These are phyloP conservation scores for Xestia xanthographa DNA, from an alignment of 2,888 invertebrate species.

Conservation along the genomic window DNA sequence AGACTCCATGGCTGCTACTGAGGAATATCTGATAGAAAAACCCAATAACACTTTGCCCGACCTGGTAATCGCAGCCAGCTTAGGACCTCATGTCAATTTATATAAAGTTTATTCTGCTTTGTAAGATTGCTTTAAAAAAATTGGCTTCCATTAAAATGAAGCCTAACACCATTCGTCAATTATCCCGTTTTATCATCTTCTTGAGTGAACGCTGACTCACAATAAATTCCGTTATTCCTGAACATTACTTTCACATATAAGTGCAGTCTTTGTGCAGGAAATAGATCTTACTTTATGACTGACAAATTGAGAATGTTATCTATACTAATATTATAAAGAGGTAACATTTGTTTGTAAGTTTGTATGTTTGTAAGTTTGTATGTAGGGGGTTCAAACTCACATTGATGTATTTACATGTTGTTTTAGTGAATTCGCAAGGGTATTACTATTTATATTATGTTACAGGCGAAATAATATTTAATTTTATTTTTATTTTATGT, in stretches of 20 bases:
- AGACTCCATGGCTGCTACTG: background rate
- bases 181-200: slow-evolving; percentile 21
- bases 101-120: background rate
- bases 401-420: no score
- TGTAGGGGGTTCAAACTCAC: no score
- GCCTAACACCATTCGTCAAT: slow-evolving; percentile 10
- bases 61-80: no score
- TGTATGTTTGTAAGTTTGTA: no score
- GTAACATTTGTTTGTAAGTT: no score
- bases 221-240: slow-evolving; percentile 45
- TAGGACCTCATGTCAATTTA: no score
- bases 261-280: slow-evolving; percentile 39
- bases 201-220: slow-evolving; percentile 45
- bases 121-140: background rate
- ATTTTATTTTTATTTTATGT: no score
- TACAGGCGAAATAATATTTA: no score
- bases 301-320: slow-evolving; percentile 26
- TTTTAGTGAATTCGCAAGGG: no score
- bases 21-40: background rate
- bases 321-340: no score
- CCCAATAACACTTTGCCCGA: background rate
- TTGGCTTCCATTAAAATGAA: background rate
- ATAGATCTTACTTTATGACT: slow-evolving; percentile 37
- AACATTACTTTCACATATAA: slow-evolving; percentile 38
- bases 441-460: no score